Evolutionary conservation across 2,888 invertebrate species (phyloP).

Genomic region (Perithous albicinctus): DNA sequence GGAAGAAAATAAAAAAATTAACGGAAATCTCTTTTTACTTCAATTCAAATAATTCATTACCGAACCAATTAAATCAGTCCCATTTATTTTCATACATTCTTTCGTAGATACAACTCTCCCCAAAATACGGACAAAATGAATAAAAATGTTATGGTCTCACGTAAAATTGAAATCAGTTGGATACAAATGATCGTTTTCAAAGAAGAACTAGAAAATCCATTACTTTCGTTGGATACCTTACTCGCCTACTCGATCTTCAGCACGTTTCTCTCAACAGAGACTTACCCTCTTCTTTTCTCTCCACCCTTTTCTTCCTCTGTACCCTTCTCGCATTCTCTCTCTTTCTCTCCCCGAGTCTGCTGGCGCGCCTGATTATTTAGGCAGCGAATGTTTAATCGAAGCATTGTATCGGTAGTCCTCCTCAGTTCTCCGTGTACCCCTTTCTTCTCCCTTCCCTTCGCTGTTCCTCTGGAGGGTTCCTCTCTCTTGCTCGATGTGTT

Average conservation of each 20-base stretch:
- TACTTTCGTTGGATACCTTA: neutral
- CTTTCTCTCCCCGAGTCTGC: slow-evolving; percentile 66
- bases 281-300: slow-evolving; percentile 33
- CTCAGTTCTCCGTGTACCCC: slow-evolving; percentile 70
- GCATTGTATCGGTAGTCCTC: slow-evolving; percentile 82
- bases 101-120: no score
- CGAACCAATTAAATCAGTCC: no score
- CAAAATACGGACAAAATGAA: no score
- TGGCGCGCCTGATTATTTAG: slow-evolving; percentile 83
- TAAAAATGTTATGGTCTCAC: no score
- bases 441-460: slow-evolving; percentile 69
- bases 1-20: no score
- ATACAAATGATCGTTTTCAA: no score
- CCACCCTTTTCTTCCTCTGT: slow-evolving; percentile 24
- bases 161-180: no score
- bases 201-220: neutral
- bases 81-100: no score
- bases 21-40: no score
- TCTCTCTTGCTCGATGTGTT: slow-evolving; percentile 62
- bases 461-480: slow-evolving; percentile 58
- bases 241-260: slow-evolving; percentile 27
- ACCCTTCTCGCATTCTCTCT: slow-evolving; percentile 49
- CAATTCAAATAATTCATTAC: no score
- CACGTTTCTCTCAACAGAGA: neutral
- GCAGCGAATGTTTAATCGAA: slow-evolving; percentile 84